Evolutionary conservation across 2,888 invertebrate genomes (phyloP).

Genomic region (Platycheirus albimanus): DNA sequence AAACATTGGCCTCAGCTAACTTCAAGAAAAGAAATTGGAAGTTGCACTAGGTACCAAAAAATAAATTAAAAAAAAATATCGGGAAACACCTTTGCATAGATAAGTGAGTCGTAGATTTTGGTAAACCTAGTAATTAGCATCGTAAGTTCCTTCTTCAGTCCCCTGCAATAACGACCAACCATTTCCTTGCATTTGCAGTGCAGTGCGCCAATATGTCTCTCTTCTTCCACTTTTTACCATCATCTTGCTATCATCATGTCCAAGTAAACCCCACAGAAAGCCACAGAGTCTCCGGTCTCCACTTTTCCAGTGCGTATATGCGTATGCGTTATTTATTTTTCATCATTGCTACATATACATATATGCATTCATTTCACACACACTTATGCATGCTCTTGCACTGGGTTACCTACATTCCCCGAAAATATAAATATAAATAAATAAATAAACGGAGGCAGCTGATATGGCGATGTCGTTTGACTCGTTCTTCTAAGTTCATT

Average conservation of each 20-base stretch:
- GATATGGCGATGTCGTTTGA: conserved; percentile 63
- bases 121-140: too few relatives aligned
- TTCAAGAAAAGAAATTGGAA: too few relatives aligned
- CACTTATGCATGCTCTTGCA: conserved; percentile 67
- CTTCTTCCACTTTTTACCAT: neutral
- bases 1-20: too few relatives aligned
- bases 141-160: too few relatives aligned
- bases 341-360: neutral
- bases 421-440: conserved; percentile 73
- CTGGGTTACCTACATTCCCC: conserved; percentile 77
- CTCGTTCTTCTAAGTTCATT: conserved; percentile 72
- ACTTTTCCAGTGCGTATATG: neutral
- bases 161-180: too few relatives aligned
- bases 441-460: conserved; percentile 70
- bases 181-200: too few relatives aligned
- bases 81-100: too few relatives aligned
- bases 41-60: too few relatives aligned
- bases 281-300: conserved; percentile 50
- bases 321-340: neutral
- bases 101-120: too few relatives aligned
- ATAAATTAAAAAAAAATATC: too few relatives aligned
- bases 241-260: too few relatives aligned
- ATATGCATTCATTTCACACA: conserved; percentile 29
- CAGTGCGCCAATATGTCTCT: neutral
- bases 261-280: conserved; percentile 27